These are phyloP conservation scores for Cryptoblepharus egeriae DNA, from an alignment of 2,797 vertebrate species.

Conservation along the genomic window DNA sequence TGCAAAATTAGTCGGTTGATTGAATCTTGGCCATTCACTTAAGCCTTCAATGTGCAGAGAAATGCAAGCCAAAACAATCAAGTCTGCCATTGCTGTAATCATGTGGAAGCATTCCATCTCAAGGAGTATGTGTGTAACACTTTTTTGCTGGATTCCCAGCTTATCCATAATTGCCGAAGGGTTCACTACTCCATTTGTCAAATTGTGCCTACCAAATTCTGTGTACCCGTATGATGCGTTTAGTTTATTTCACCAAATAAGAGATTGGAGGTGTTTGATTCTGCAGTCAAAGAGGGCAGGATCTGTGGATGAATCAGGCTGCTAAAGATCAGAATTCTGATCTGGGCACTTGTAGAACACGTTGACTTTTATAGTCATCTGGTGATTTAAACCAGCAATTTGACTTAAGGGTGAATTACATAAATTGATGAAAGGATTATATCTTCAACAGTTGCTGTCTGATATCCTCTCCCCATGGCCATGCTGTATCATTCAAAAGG, in stretches of 20 bases:
- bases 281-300: neutral
- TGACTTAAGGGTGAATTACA: neutral
- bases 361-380: neutral
- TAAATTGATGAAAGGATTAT: neutral
- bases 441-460: neutral
- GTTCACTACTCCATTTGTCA: neutral
- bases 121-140: fast-evolving
- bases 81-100: constrained; percentile 17
- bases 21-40: neutral
- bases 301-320: neutral
- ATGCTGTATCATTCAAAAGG: neutral
- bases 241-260: neutral
- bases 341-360: fast-evolving
- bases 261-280: neutral
- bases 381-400: neutral
- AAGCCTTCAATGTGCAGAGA: neutral
- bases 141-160: fast-evolving
- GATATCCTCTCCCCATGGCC: neutral
- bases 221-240: neutral
- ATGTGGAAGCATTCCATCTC: neutral
- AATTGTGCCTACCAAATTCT: constrained; percentile 43
- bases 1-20: neutral
- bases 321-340: neutral
- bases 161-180: fast-evolving
- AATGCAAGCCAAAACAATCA: constrained; percentile 1